Evolutionary conservation across 2,797 vertebrate genomes (phyloP).

Genomic region (Cynopterus sphinx): DNA sequence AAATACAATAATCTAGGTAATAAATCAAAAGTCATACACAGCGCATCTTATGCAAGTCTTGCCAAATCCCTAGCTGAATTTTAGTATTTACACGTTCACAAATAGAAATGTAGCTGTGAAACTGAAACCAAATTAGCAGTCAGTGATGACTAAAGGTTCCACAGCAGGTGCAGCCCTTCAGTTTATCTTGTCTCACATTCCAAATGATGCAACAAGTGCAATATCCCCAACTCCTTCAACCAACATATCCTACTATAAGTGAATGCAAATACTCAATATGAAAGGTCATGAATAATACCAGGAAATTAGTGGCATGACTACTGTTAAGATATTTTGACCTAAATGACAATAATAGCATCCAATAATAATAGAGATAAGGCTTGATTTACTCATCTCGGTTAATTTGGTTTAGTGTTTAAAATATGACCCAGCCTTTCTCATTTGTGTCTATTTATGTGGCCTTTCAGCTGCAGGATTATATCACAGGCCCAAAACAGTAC

Average conservation of each 20-base stretch:
- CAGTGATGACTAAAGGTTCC: constrained; percentile 44
- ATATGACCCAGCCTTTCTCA: background rate
- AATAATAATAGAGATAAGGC: constrained; percentile 40
- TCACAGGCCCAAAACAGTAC: constrained; percentile 54
- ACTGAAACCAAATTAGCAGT: constrained; percentile 21
- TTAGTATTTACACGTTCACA: constrained; percentile 31
- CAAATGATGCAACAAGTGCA: constrained; percentile 46
- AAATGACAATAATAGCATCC: constrained; percentile 38
- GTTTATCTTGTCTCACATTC: constrained; percentile 53
- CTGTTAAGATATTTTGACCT: background rate
- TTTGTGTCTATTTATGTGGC: constrained; percentile 64
- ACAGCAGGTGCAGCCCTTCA: constrained; percentile 52
- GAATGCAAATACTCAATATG: background rate
- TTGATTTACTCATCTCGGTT: background rate
- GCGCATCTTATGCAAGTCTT: background rate
- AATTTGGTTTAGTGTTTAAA: constrained; percentile 51
- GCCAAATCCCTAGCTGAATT: constrained; percentile 25
- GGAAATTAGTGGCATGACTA: background rate
- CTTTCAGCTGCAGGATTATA: constrained; percentile 71
- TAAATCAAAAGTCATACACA: background rate
- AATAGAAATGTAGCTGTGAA: constrained; percentile 46
- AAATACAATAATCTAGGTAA: background rate
- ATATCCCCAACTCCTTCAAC: background rate
- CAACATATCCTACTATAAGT: background rate
- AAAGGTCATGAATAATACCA: background rate